Evolutionary conservation across 1,140 invertebrate genomes (phyloP).

Genomic region (Latrodectus geometricus): DNA sequence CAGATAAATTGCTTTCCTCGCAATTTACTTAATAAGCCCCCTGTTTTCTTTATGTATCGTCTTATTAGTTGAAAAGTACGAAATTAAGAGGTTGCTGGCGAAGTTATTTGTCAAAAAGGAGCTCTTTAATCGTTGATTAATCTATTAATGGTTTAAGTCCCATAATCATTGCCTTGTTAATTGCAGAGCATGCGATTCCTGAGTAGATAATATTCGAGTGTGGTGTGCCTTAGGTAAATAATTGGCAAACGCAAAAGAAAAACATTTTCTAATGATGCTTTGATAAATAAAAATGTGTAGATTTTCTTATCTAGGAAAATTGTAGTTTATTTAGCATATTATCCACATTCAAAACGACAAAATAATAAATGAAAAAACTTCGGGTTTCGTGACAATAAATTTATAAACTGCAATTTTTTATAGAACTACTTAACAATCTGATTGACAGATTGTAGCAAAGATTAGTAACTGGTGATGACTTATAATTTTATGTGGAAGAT

Average conservation of each 20-base stretch:
- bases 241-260: constrained; percentile 27
- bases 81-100: constrained; percentile 55
- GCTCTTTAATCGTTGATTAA: constrained; percentile 60
- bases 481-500: too few relatives aligned
- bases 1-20: constrained; percentile 52
- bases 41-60: constrained; percentile 43
- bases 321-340: background rate
- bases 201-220: constrained; percentile 55
- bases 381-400: background rate
- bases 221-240: constrained; percentile 60
- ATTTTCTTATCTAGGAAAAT: background rate
- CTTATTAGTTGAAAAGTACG: constrained; percentile 60
- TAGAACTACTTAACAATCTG: background rate
- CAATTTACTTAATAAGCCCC: constrained; percentile 61
- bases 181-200: constrained; percentile 48
- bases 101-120: constrained; percentile 58
- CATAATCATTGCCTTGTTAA: constrained; percentile 54
- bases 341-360: background rate
- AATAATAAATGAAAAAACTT: background rate
- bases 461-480: background rate
- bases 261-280: constrained; percentile 32
- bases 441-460: background rate
- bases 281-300: background rate
- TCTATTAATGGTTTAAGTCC: constrained; percentile 60
- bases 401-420: background rate